Evolutionary conservation across 2,113 vertebrate genomes (phyloP).

Genomic region (Pelobates fuscus): DNA sequence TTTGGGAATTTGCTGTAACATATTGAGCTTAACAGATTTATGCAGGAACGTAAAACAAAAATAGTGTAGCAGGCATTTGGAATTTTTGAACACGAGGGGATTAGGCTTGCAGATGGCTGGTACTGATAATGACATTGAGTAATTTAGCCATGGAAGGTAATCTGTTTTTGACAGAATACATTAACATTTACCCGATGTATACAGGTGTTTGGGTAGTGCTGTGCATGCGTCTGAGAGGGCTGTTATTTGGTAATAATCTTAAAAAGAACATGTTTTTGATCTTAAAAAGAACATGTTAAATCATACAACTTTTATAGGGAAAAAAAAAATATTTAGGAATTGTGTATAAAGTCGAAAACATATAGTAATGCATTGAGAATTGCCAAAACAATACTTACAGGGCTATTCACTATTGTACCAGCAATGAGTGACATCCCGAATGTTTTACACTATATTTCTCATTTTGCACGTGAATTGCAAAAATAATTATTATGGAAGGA

Average conservation of each 20-base stretch:
- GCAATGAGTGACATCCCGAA: no score
- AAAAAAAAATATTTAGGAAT: no score
- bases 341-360: no score
- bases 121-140: constrained; percentile 65
- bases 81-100: constrained; percentile 64
- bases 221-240: constrained; percentile 1
- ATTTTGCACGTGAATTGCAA: no score
- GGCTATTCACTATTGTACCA: no score
- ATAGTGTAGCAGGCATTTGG: constrained; percentile 65
- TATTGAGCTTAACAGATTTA: constrained; percentile 75
- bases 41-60: constrained; percentile 73
- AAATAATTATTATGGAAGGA: no score
- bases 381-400: no score
- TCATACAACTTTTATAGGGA: background rate
- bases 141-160: constrained; percentile 68
- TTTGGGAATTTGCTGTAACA: constrained; percentile 69
- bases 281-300: constrained; percentile 32
- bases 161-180: constrained; percentile 70
- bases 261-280: constrained; percentile 39
- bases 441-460: no score
- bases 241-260: constrained; percentile 27
- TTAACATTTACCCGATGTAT: constrained; percentile 66
- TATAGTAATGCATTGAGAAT: no score
- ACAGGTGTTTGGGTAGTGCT: constrained; percentile 62
- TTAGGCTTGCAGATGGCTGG: constrained; percentile 70